Conservation (phyloP, 30 jellyfish, hydroid and myxozoan species). For the Clytia hemisphaerica region DNA sequence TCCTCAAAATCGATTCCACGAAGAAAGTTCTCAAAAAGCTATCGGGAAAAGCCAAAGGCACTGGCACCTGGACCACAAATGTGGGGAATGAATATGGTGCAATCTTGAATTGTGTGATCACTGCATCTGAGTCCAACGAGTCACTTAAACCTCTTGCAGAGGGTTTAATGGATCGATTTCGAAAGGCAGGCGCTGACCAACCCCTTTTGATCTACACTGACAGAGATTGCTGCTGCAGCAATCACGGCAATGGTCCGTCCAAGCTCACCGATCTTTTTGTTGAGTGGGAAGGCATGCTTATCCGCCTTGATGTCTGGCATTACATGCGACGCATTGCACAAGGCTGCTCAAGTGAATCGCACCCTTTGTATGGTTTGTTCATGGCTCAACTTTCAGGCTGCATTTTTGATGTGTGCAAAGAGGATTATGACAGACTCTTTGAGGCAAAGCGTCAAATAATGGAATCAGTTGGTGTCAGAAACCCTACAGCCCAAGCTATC, state of each 20-base stretch:
- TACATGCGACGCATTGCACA: constrained; percentile 24
- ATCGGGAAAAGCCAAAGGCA: constrained; percentile 46
- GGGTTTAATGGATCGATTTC: constrained; percentile 25
- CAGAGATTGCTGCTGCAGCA: constrained; percentile 55
- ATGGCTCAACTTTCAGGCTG: constrained; percentile 20
- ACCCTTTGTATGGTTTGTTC: constrained; percentile 21
- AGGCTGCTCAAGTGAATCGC: constrained; percentile 22
- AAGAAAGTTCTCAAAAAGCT: constrained; percentile 40
- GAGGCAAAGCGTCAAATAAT: constrained; percentile 34
- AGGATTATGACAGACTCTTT: constrained; percentile 3
- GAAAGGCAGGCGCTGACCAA: constrained; percentile 5
- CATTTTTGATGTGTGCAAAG: constrained; percentile 35
- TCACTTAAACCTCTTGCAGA: constrained; percentile 22
- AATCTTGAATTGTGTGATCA: constrained; percentile 22
- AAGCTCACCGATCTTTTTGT: constrained; percentile 3
- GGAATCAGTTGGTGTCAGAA: constrained; percentile 17
- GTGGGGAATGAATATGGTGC: constrained; percentile 61
- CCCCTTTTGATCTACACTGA: constrained; percentile 44
- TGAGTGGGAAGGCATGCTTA: constrained; percentile 13
- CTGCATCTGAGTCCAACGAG: constrained; percentile 12
- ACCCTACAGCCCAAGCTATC: constrained; percentile 24
- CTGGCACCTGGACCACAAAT: constrained; percentile 38
- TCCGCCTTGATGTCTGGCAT: constrained; percentile 38
- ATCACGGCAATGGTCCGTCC: constrained; percentile 13
- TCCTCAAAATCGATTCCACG: constrained; percentile 47